Conservation (phyloP, 2,113 vertebrate genomes). For the Dasyurus viverrinus region DNA sequence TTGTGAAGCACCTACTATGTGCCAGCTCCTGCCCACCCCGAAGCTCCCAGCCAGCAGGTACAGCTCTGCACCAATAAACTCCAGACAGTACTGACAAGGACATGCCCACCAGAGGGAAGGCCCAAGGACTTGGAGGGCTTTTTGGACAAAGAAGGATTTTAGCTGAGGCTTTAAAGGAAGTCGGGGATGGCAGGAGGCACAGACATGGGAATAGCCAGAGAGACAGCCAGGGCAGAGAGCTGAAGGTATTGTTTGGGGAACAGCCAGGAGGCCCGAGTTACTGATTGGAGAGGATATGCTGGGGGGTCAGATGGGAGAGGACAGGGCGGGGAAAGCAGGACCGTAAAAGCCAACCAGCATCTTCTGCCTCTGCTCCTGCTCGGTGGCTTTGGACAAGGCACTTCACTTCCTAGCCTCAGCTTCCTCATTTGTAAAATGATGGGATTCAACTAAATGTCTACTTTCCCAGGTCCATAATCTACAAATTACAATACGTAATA, state of each 20-base stretch:
- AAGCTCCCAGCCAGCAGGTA: background rate
- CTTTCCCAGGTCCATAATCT: background rate
- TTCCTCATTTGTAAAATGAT: background rate
- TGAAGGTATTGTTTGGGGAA: background rate
- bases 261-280: background rate
- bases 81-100: background rate
- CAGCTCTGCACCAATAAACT: background rate
- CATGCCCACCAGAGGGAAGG: background rate
- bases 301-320: background rate
- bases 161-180: too few species aligned
- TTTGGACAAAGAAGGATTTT: too few species aligned
- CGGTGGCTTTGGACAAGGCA: background rate
- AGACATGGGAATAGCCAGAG: background rate
- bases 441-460: background rate
- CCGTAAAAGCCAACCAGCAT: background rate
- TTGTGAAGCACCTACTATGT: background rate
- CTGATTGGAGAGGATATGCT: too few species aligned
- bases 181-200: background rate
- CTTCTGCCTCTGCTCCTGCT: background rate
- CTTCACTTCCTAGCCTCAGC: background rate
- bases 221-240: background rate
- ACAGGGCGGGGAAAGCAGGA: fast-evolving
- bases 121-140: too few species aligned
- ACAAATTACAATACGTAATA: too few species aligned
- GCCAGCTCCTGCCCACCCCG: too few species aligned